These are phyloP conservation scores for Xanthorhoe designata DNA, from an alignment of 2,888 invertebrate species.

Conservation along the genomic window DNA sequence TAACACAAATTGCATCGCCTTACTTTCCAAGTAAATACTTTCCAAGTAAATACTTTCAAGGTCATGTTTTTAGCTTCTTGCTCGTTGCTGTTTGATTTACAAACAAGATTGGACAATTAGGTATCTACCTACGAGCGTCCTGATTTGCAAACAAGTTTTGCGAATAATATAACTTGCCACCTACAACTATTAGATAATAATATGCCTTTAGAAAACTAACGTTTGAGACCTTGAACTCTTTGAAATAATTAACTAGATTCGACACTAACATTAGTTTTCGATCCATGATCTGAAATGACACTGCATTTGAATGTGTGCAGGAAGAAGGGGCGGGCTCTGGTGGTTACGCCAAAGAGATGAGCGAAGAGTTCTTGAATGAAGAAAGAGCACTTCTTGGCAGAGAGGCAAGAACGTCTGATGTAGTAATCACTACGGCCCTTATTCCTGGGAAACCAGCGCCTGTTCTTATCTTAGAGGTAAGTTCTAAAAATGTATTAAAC, in stretches of 20 bases:
- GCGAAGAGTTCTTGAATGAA: slow-evolving; percentile 93
- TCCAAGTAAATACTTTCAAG: slow-evolving; percentile 19
- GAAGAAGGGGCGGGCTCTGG: slow-evolving; percentile 90
- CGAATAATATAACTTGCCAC: slow-evolving; percentile 9
- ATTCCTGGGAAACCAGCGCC: slow-evolving; percentile 96
- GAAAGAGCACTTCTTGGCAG: slow-evolving; percentile 95
- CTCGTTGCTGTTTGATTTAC: slow-evolving; percentile 21
- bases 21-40: slow-evolving; percentile 11
- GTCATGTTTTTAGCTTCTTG: slow-evolving; percentile 10
- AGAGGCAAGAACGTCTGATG: slow-evolving; percentile 93
- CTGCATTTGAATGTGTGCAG: slow-evolving; percentile 56
- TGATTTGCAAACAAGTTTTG: slow-evolving; percentile 24
- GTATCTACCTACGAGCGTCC: slow-evolving; percentile 1
- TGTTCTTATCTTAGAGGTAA: slow-evolving; percentile 90
- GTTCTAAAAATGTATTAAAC: slow-evolving; percentile 1
- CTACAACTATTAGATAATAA: slow-evolving; percentile 5
- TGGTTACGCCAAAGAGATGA: slow-evolving; percentile 92
- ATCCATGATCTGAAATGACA: not conserved
- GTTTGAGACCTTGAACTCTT: slow-evolving; percentile 17
- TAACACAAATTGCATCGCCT: slow-evolving; percentile 3
- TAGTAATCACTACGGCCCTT: slow-evolving; percentile 95
- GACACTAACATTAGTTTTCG: not conserved
- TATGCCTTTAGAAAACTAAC: slow-evolving; percentile 10
- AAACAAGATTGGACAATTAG: slow-evolving; percentile 10
- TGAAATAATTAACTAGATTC: slow-evolving; percentile 7